Conservation (phyloP, 2,888 invertebrate genomes). For the Charanyca ferruginea region DNA sequence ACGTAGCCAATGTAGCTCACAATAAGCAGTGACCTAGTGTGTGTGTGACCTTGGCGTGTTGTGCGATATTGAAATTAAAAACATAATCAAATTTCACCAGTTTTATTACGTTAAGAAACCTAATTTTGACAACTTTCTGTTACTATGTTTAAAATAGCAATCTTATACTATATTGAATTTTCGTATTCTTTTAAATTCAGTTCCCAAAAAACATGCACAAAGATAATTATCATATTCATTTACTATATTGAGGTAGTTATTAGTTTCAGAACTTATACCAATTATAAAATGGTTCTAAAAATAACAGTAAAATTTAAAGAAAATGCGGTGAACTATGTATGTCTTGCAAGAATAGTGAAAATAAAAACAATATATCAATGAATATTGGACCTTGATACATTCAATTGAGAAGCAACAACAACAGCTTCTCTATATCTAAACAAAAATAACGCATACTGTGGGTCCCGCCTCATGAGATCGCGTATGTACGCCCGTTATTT, state of each 20-base stretch:
- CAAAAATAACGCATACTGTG: conserved; percentile 60
- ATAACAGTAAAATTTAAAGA: conserved; percentile 85
- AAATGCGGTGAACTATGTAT: conserved; percentile 77
- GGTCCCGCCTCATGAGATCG: conserved; percentile 65
- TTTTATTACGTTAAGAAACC: conserved; percentile 91
- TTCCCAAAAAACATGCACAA: conserved; percentile 90
- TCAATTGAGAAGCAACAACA: conserved; percentile 81
- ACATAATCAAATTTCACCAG: conserved; percentile 76
- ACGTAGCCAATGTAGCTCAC: too few species aligned
- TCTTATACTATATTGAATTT: conserved; percentile 88
- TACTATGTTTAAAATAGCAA: conserved; percentile 89
- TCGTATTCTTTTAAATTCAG: conserved; percentile 83
- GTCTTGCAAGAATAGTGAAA: conserved; percentile 75
- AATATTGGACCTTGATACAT: conserved; percentile 79
- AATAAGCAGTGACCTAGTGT: too few species aligned
- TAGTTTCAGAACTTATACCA: conserved; percentile 91
- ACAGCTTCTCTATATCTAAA: conserved; percentile 78
- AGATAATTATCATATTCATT: conserved; percentile 90
- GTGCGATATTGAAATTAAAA: conserved; percentile 54
- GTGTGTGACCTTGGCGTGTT: not conserved
- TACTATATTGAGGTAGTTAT: conserved; percentile 91
- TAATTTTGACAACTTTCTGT: conserved; percentile 89
- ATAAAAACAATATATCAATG: conserved; percentile 76
- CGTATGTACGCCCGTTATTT: conserved; percentile 59
- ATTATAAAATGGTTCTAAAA: conserved; percentile 89